Base-by-base conservation (phyloP, 64 coral and sea anemone genomes). In the Orbicella faveolata region DNA sequence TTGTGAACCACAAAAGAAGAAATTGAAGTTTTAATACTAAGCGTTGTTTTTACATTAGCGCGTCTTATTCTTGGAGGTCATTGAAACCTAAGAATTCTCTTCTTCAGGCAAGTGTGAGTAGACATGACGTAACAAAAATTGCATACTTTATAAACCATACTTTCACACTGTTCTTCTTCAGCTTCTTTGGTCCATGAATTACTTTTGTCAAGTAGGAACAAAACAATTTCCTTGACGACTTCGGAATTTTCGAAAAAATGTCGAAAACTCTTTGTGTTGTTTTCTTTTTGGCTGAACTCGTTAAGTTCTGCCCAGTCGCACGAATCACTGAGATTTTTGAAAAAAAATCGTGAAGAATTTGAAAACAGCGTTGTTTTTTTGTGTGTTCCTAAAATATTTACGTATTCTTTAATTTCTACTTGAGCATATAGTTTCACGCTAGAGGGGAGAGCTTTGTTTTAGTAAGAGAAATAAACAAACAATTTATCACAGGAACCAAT, bases 361-460 rank as follows among this genome's bases (percentile, higher is more conserved):
- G 14, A 81, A 63, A 59, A 63, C 54, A 34, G 26, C 33, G 16
- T 35, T 18, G 53, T 81, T 62, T 63, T 16, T 19, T 36, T 16
- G 8, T 36, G 34, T 61, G 23, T 11, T 53, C 21, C 14, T 26
- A 66, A 72, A 85, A 85, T 85, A 85, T 85, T 85, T 85, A 39
- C n/a, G n/a, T 36, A 73, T 44, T 36, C 63, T 85, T 39, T n/a
- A 52, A 25, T 17, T 10, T 78, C 20, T 11, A 78, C 75, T 48
- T 20, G 15, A n/a, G 36, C 21, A 70, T 51, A 44, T 51, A 44
- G 37, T 51, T 52, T 41, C 36, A 30, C 44, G 3, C 5, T 20
- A 85, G 65, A 73, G 82, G 44, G 41, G 37, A 72, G 63, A n/a
- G 13, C 81, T 67, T 84, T 85, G 35, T 85, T 51, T 72, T 72